Evolutionary conservation across 2,797 vertebrate species (phyloP).

Genomic region (Sciurus carolinensis): DNA sequence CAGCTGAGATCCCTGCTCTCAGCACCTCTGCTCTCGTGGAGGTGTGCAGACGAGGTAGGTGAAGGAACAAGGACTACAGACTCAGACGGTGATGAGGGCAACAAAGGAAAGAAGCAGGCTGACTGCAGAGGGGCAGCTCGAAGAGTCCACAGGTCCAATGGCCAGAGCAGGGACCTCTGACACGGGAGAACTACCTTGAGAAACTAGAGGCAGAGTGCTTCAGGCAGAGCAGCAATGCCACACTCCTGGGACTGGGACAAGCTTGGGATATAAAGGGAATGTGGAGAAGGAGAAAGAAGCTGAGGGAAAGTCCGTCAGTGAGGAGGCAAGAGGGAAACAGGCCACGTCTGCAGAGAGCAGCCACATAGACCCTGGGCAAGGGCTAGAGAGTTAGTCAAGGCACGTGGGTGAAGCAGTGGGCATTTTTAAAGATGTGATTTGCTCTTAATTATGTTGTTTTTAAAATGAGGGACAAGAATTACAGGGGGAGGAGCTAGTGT

Average conservation of each 20-base stretch:
- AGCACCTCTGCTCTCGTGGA: background rate
- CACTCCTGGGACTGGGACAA: background rate
- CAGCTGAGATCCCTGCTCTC: background rate
- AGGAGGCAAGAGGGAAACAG: background rate
- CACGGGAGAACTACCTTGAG: background rate
- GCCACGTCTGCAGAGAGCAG: background rate
- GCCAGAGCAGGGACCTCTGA: background rate
- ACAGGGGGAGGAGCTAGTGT: background rate
- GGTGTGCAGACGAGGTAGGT: background rate
- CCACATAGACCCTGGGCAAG: fast-evolving
- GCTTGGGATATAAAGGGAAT: background rate
- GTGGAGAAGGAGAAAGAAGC: background rate
- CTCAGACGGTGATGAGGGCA: background rate
- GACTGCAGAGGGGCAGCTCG: background rate
- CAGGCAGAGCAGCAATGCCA: background rate
- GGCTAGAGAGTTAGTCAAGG: background rate
- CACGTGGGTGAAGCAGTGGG: background rate
- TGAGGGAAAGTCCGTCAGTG: background rate
- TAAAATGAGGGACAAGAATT: background rate
- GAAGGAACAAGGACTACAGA: background rate
- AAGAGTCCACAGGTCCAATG: background rate
- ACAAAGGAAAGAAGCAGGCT: background rate
- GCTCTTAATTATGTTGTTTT: constrained; percentile 1
- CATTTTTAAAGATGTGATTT: background rate
- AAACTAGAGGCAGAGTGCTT: background rate